Base-by-base conservation (phyloP, 1,140 invertebrate genomes). In the Hyles vespertilio region DNA sequence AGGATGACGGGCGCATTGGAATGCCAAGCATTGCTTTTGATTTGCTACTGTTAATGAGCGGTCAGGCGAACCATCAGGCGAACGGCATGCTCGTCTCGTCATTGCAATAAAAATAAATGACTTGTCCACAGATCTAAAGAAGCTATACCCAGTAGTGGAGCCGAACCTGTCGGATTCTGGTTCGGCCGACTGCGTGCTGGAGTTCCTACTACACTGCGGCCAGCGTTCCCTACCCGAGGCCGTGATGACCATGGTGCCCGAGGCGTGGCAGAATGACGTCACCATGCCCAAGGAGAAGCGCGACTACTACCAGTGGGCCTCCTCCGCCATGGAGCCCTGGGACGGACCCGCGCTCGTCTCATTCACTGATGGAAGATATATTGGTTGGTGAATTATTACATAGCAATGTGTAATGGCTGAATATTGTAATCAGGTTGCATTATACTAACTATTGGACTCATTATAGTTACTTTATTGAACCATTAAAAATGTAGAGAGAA, bases 161-260 rank as follows among this genome's bases (percentile, higher is more conserved):
- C 96, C 97, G 0, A 98, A 98, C 84, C 93, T 99, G 59, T 99
- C 98, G 0, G 98, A 99, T 89, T 99, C 98, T 2, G 98, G 98
- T 8, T 96, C 95, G 62, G 95, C 97, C 9, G 98, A 99, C 90
- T 99, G 98, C 85, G 98, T 99, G 5, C 91, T 99, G 2, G 98
- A 99, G 87, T 99, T 99, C 88, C 90, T 99, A 3, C 95, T 98
- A 5, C 96, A 96, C 90, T 97, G 96, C 60, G 98, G 98, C 7
- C 94, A 95, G 58, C 90, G 98, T 47, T 93, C 95, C 2, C 87
- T 99, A 63, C 98, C 98, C 2, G 98, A 99, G 90, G 98, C 98
- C 62, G 96, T 99, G 22, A 98, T 99, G 96, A 99, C 97, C 0
- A 99, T 99, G 98, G 98, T 99, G 34, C 98, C 98, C 2, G 98